These are phyloP conservation scores for Xiphorhynchus erythropygius DNA, from an alignment of 2,797 vertebrate species.

Conservation along the genomic window DNA sequence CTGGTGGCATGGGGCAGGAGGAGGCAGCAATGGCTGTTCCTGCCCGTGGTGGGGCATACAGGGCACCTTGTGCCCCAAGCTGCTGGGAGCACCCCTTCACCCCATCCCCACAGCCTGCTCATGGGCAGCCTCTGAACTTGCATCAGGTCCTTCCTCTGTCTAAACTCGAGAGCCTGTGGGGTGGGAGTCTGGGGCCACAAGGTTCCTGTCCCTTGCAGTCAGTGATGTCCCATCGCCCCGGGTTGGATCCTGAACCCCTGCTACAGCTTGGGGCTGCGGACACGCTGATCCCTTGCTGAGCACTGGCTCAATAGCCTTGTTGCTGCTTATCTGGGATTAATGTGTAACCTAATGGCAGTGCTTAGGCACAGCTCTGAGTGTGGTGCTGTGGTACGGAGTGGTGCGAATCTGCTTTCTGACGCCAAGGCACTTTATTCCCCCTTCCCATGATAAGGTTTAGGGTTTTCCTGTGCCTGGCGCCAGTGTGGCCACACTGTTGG, in stretches of 20 bases:
- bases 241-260: background rate
- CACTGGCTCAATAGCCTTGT: conserved; percentile 23
- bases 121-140: rapidly evolving
- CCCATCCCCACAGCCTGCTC: background rate
- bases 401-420: background rate
- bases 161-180: background rate
- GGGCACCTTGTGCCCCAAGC: background rate
- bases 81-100: background rate
- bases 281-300: conserved; percentile 41
- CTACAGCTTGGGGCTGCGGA: background rate
- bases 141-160: rapidly evolving
- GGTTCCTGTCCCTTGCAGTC: rapidly evolving
- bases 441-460: background rate
- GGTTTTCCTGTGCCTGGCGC: background rate
- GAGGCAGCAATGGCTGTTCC: rapidly evolving
- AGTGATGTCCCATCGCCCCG: background rate
- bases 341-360: conserved; percentile 54
- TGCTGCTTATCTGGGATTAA: conserved; percentile 68
- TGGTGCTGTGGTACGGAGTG: background rate
- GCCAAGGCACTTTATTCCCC: background rate
- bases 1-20: background rate
- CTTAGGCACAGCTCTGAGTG: background rate
- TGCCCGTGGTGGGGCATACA: background rate
- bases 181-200: background rate
- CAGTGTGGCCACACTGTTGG: rapidly evolving